Conservation (phyloP, 2,113 vertebrate species). For the Macroglossus sobrinus region DNA sequence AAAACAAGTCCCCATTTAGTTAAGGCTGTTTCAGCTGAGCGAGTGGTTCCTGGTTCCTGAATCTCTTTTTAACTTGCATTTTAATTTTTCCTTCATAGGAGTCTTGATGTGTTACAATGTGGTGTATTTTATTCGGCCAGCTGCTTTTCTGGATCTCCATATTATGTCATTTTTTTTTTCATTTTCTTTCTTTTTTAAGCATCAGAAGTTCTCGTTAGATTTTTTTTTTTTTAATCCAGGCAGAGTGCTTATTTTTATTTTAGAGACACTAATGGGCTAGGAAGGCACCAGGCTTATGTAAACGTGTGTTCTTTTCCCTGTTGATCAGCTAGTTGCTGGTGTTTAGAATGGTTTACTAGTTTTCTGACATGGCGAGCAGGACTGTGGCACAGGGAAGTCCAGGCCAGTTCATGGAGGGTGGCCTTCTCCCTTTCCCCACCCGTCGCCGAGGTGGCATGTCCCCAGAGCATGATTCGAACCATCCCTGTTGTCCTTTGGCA, state of each 20-base stretch:
- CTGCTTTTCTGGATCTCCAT: neutral
- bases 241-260: neutral
- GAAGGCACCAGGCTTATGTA: neutral
- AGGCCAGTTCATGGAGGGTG: neutral
- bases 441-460: neutral
- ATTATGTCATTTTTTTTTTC: neutral
- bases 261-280: neutral
- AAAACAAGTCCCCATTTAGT: neutral
- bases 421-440: too few species aligned
- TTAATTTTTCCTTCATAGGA: neutral
- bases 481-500: slow-evolving; percentile 77
- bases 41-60: neutral
- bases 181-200: neutral
- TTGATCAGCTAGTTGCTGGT: neutral
- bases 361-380: accelerated
- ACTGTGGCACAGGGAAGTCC: accelerated
- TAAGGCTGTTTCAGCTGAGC: neutral
- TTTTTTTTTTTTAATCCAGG: neutral
- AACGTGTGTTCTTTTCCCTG: neutral
- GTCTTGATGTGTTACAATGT: neutral
- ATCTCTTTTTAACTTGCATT: neutral
- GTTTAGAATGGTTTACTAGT: neutral
- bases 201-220: neutral
- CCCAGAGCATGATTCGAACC: neutral
- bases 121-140: neutral